phyloP scores from a whole-genome alignment of 2,113 vertebrate genomes.

The Grantiella picta region DNA sequence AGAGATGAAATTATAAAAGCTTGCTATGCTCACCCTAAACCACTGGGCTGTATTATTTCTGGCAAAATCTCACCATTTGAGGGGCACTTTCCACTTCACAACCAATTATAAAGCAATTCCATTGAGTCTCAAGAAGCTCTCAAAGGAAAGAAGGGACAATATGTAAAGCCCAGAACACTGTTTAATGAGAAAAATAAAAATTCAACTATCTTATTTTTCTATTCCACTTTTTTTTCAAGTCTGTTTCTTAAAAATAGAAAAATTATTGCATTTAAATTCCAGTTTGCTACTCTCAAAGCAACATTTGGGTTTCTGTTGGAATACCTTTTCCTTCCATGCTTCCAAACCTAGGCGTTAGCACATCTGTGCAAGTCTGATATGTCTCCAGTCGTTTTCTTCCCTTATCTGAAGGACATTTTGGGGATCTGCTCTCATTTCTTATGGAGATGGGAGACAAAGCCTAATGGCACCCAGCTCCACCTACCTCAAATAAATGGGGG shows the following conservation, averaged over 20 bases:
- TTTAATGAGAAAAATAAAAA: not conserved
- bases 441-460: fast-evolving
- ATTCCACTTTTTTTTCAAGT: not conserved
- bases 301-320: not conserved
- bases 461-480: not conserved
- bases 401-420: not conserved
- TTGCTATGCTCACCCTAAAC: not conserved
- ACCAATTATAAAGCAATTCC: not conserved
- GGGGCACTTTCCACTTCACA: not conserved
- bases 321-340: not conserved
- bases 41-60: not conserved
- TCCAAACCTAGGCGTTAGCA: not conserved
- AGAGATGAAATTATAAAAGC: not conserved
- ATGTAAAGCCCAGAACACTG: not conserved
- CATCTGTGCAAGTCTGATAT: not conserved
- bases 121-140: not conserved
- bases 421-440: not conserved
- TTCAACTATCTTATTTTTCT: not conserved
- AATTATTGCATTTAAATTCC: not conserved
- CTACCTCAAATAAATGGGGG: fast-evolving
- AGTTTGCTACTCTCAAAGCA: not conserved
- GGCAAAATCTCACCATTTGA: not conserved
- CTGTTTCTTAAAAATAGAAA: not conserved
- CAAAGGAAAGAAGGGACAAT: not conserved
- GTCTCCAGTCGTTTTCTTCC: not conserved